Evolutionary conservation across 2,888 invertebrate genomes (phyloP).

Genomic region (Odontocerum albicorne): DNA sequence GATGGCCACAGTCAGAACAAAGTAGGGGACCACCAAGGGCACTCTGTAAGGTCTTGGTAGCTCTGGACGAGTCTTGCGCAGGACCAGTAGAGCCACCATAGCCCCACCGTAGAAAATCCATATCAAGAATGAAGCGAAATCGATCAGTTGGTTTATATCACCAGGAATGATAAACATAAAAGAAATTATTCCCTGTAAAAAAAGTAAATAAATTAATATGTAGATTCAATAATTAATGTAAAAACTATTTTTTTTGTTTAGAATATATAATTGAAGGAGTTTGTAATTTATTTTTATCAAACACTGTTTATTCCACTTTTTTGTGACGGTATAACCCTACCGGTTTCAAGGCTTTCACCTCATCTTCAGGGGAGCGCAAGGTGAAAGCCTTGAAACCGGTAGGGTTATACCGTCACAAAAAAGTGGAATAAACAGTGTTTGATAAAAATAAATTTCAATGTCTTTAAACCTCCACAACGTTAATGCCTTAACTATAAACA

Average conservation of each 20-base stretch:
- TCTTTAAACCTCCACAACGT: too few relatives aligned
- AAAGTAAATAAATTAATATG: constrained; percentile 23
- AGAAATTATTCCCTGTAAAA: constrained; percentile 66
- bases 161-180: constrained; percentile 71
- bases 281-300: too few relatives aligned
- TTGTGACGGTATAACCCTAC: too few relatives aligned
- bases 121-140: constrained; percentile 84
- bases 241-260: not conserved
- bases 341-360: too few relatives aligned
- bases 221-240: not conserved
- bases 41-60: constrained; percentile 74
- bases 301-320: too few relatives aligned
- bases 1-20: constrained; percentile 69
- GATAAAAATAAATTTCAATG: too few relatives aligned
- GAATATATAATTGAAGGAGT: too few relatives aligned
- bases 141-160: constrained; percentile 74
- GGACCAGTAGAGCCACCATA: constrained; percentile 74
- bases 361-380: too few relatives aligned
- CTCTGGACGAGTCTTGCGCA: constrained; percentile 69
- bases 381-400: too few relatives aligned
- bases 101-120: constrained; percentile 87
- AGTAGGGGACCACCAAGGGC: constrained; percentile 70
- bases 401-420: too few relatives aligned
- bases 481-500: too few relatives aligned
- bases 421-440: too few relatives aligned